Percentiles rank a stretch among this genome's conserved stretches.
Evolutionary conservation across 2,888 invertebrate species (phyloP).

Genomic region (Hymenopus coronatus): DNA sequence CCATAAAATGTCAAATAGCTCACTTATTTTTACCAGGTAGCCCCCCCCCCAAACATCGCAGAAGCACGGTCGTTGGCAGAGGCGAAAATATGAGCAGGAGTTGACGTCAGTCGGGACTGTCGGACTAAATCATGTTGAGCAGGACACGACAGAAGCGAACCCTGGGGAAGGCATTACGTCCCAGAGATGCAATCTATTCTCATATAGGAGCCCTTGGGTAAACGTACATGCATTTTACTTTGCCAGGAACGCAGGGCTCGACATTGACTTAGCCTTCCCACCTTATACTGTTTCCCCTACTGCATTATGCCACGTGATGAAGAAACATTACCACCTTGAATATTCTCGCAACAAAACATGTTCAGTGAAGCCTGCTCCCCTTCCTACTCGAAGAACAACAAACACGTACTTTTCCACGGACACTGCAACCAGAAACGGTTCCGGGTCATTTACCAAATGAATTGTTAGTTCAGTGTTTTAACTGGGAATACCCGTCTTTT

Average conservation of each 20-base stretch:
- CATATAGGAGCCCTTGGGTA: neutral
- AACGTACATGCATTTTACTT: neutral
- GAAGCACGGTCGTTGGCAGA: neutral
- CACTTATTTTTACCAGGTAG: neutral
- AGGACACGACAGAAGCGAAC: neutral
- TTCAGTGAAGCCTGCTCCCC: too few relatives aligned
- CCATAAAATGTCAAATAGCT: neutral
- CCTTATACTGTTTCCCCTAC: too few relatives aligned
- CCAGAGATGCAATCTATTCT: neutral
- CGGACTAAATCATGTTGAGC: neutral
- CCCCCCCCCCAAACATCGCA: neutral
- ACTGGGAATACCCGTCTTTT: too few relatives aligned
- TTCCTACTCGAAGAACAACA: too few relatives aligned
- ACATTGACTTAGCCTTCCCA: neutral
- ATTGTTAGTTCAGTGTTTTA: too few relatives aligned
- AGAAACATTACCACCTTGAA: neutral
- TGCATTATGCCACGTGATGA: too few relatives aligned
- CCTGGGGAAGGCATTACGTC: neutral
- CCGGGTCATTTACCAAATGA: too few relatives aligned
- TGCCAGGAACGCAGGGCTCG: neutral
- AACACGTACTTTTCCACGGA: too few relatives aligned
- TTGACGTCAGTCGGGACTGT: neutral
- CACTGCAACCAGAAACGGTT: too few relatives aligned
- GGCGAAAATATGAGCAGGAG: neutral
- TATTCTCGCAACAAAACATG: neutral